Evolutionary conservation across 1,140 invertebrate species (phyloP), one percentile per base, ranked within the genome.

Genomic region (Caerostris darwini): DNA sequence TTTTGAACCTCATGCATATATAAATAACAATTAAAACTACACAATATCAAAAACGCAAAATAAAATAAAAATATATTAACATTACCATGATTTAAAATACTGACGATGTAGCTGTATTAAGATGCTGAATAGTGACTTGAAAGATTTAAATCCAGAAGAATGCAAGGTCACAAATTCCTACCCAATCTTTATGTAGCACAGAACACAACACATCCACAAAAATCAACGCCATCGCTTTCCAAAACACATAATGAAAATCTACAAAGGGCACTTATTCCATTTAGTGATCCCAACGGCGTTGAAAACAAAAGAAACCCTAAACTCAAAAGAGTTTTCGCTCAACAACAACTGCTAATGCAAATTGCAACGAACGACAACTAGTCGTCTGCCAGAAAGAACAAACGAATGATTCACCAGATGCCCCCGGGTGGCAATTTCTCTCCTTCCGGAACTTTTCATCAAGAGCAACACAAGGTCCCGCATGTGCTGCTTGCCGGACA

Each of bases 361-460:
- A 85, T 85, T 58, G 83, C 19, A 6, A 58, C 3, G 83, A 67
- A 56, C 34, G 54, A 88, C 61, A 34, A 88, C 8, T 34, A 34
- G 34, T 34, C 34, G 34, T 34, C 34, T 34, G 34, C 34, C 34
- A 34, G 34, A 34, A 34, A 85, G 34, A 87, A 85, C 54, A 56
- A 56, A 85, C 17, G 61, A 53, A 54, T 90, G 67, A 90, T 57
- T 90, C 88, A 77, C 53, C 17, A 50, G 34, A 34, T 34, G 34
- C 34, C 59, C 61, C 14, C 67, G 64, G 61, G 88, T 57, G 88
- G 88, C 57, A 67, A 67, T 59, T 89, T 17, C 54, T 19, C 56
- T 50, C 50, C 61, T 88, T 88, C 88, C 64, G 88, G 88, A 69
- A 56, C 53, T 90, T 56, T 77, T 54, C 88, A 90, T 77, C 64